Evolutionary conservation across 2,113 vertebrate genomes (phyloP), one percentile per base, ranked within the genome.

Genomic region (Perca schrenkii): DNA sequence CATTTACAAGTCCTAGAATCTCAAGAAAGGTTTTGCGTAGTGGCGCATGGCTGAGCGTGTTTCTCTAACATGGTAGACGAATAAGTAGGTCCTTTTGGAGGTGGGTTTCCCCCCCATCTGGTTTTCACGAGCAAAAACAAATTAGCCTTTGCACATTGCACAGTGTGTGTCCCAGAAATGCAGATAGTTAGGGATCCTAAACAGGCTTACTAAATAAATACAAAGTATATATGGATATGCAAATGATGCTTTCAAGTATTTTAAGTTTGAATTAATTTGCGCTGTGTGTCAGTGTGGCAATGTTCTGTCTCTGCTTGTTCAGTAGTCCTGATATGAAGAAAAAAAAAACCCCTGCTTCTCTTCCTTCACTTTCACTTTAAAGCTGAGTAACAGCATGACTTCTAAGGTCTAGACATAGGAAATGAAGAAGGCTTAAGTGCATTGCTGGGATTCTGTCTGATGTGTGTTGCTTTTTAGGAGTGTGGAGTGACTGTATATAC

Each of bases 361-460:
- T 17, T 67, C 14, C 1, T 50, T 78, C n/a, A 61, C 53, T 87
- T 88, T 83, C 73, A 69, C 49, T 54, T 76, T 58, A 60, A 68
- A 78, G 76, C 75, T n/a, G 22, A 60, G 61, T 72, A 81, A 80
- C 74, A 43, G 64, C 8, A 50, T 56, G 40, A 71, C 67, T 85
- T 74, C 22, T 36, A 31, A 36, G n/a, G 89, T 92, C 93, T 89
- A 89, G 89, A 93, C 91, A 52, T 68, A 64, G 74, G 83, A 88
- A 92, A 87, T 87, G 74, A 89, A 91, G 81, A 86, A 40, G 87
- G 91, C 91, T 91, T 87, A 86, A 89, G 85, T 84, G 83, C 91
- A 91, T 90, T 90, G 82, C 79, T 93, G 90, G 77, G 91, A 94
- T 94, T 92, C 85, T 70, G 66, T 90, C 66, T 73, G 86, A 83